Evolutionary conservation across 2,797 vertebrate species (phyloP).

Genomic region (Anas capensis): DNA sequence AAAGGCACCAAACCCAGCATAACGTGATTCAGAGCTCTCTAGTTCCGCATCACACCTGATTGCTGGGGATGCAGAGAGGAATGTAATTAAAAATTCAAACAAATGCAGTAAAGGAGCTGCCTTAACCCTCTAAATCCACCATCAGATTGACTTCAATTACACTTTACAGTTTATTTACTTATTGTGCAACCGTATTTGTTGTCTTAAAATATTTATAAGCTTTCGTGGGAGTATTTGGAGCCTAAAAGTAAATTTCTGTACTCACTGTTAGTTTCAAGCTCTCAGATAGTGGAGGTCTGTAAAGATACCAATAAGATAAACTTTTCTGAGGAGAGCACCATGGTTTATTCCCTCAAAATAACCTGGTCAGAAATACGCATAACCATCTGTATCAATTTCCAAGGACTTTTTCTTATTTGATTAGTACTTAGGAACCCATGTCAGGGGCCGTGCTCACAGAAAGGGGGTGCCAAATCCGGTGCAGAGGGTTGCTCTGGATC

Average conservation of each 20-base stretch:
- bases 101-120: background rate
- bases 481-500: background rate
- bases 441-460: background rate
- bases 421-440: background rate
- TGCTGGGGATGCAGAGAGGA: background rate
- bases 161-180: background rate
- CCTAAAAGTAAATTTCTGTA: background rate
- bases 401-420: background rate
- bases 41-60: background rate
- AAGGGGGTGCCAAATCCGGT: background rate
- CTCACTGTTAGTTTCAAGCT: background rate
- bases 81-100: background rate
- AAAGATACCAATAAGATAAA: background rate
- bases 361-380: background rate
- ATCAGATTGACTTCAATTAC: background rate
- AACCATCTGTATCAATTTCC: background rate
- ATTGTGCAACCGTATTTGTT: background rate
- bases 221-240: background rate
- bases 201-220: background rate
- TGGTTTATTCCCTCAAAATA: background rate
- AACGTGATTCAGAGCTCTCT: background rate
- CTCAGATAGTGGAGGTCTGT: background rate
- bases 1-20: background rate
- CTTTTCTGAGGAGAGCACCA: background rate
- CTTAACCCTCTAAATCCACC: conserved; percentile 7